A percentile compares a stretch with the other conserved stretches of the same genome.
Conservation (phyloP, 2,797 vertebrate species). For the Clarias platycephalus region DNA sequence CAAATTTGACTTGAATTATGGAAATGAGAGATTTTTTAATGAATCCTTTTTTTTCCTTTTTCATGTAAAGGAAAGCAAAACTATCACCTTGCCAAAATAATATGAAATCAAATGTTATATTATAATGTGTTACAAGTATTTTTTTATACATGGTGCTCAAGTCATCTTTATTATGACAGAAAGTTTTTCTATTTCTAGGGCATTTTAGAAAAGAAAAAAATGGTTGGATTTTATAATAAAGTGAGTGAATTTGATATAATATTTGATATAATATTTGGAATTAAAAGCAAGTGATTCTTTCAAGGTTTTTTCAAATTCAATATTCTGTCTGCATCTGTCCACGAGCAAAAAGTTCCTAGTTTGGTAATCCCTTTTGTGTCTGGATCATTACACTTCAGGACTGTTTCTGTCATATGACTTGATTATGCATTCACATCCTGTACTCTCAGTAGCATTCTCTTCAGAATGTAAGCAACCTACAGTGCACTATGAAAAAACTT, state of each 20-base stretch:
- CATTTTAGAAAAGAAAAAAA: neutral
- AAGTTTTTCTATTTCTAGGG: neutral
- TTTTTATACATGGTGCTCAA: neutral
- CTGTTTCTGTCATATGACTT: conserved; percentile 25
- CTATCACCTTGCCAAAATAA: neutral
- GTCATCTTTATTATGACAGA: neutral
- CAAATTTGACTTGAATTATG: neutral
- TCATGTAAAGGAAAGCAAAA: neutral
- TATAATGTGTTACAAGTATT: neutral
- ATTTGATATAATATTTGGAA: conserved; percentile 44
- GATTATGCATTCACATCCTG: neutral
- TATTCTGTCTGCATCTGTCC: neutral
- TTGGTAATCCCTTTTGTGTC: conserved; percentile 32
- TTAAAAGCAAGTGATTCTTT: conserved; percentile 10
- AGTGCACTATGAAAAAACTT: neutral
- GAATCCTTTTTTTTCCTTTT: neutral
- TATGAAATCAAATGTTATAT: neutral
- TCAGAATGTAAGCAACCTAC: neutral
- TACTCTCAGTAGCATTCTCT: neutral
- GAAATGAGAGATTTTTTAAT: neutral
- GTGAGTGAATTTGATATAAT: conserved; percentile 59
- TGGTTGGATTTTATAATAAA: neutral
- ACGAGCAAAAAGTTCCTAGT: neutral
- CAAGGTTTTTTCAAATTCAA: neutral
- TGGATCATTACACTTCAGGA: conserved; percentile 36